phyloP scores from a whole-genome alignment of 2,797 vertebrate species.

The Enteromius afrohamiltoni region DNA sequence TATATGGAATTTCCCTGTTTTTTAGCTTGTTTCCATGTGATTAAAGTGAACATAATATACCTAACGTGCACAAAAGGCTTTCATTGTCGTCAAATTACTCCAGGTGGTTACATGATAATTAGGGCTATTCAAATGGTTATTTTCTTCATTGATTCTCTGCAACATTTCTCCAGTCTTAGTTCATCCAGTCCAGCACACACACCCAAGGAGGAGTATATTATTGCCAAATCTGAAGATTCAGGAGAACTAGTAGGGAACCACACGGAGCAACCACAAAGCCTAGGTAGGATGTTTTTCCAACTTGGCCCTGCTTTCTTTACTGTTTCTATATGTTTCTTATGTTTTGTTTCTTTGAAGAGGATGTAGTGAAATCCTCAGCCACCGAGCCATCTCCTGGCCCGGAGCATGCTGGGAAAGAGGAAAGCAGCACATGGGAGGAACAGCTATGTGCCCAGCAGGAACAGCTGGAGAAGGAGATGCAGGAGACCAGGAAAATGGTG shows the following conservation, averaged over 20 bases:
- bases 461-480: slow-evolving; percentile 97
- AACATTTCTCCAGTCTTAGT: slow-evolving; percentile 84
- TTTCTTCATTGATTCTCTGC: slow-evolving; percentile 62
- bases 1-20: slow-evolving; percentile 16
- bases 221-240: slow-evolving; percentile 83
- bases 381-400: slow-evolving; percentile 77
- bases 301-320: neutral
- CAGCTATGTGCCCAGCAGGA: slow-evolving; percentile 95
- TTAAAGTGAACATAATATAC: slow-evolving; percentile 1
- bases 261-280: slow-evolving; percentile 81
- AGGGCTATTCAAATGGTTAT: slow-evolving; percentile 39
- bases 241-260: slow-evolving; percentile 78
- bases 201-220: slow-evolving; percentile 87
- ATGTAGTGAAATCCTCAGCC: slow-evolving; percentile 68
- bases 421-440: slow-evolving; percentile 90
- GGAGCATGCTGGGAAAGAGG: slow-evolving; percentile 72
- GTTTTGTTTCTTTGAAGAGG: slow-evolving; percentile 73
- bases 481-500: slow-evolving; percentile 97
- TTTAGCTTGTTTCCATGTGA: neutral
- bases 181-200: slow-evolving; percentile 94
- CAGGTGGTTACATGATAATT: neutral
- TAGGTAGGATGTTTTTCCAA: slow-evolving; percentile 64
- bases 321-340: neutral
- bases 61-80: neutral
- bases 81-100: slow-evolving; percentile 8